Evolutionary conservation across 1,140 invertebrate genomes (phyloP), one percentile per base, ranked within the genome.

Genomic region (Goniozus legneri): DNA sequence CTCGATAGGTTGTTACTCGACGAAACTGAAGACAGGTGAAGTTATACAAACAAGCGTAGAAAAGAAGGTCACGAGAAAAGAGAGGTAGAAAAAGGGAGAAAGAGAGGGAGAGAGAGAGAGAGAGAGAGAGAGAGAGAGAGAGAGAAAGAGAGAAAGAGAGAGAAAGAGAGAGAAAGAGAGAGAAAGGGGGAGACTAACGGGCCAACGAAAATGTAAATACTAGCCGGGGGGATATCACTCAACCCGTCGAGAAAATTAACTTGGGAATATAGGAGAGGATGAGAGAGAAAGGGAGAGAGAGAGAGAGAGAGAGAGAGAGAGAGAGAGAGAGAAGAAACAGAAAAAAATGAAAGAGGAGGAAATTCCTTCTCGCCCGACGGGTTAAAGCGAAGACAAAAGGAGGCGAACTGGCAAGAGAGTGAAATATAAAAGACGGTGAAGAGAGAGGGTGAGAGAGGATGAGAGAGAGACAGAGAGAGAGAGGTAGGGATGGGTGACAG

Each of bases 141-240:
- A 21, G 19, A 24, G 15, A 8, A 12, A 6, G 7, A n/a, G 13
- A 14, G 8, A 31, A 22, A 1, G 24, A 15, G 8, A n/a, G 16
- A 6, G 22, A 27, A 20, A 33, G 19, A 16, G 24, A 24, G n/a
- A 15, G n/a, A 27, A 34, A 27, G n/a, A n/a, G n/a, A n/a, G n/a
- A n/a, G n/a, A n/a, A n/a, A n/a, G n/a, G n/a, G n/a, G n/a, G n/a
- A n/a, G 33, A 32, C 31, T 20, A 43, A 45, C 36, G 34, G 19
- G 32, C 16, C 41, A 39, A 34, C 32, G 49, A 52, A 58, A 60
- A 62, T 60, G 49, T 58, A 58, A 60, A 60, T 60, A 60, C 12
- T 42, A 34, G 15, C 27, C 30, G 13, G 32, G 46, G 43, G 47
- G 33, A 51, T 54, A 54, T 51, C 54, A 59, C 44, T 54, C 44